Base-by-base conservation (phyloP, 2,888 invertebrate species). In the Creontiades dilutus region DNA sequence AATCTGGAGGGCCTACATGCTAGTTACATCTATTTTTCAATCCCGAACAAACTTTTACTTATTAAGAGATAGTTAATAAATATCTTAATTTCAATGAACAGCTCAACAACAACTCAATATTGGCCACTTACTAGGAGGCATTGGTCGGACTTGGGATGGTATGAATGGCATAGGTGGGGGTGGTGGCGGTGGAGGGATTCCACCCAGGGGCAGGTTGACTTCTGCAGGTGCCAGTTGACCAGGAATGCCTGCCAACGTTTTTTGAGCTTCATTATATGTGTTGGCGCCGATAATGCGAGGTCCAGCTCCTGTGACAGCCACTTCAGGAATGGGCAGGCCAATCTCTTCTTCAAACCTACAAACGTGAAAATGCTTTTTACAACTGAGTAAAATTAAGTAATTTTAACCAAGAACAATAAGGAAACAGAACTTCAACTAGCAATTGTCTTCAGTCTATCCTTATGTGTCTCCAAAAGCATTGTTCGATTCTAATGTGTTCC, bases 331-430 rank as follows among this genome's bases (percentile, higher is more conserved):
- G 86, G 93, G 93, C 61, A 93, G 91, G 14, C 93, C 93, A 92
- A 98, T 97, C 94, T 98, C 98, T 0, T 97, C 97, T 93, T 98
- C 98, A 93, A 98, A 98, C 92, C 97, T 97, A 7, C 52, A 88
- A 80, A 2, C 0, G 5, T n/a, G 0, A n/a, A 14, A 57, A 76
- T n/a, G n/a, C n/a, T n/a, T n/a, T n/a, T n/a, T n/a, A n/a, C n/a
- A n/a, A n/a, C n/a, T n/a, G n/a, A n/a, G n/a, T n/a, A n/a, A n/a
- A n/a, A n/a, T n/a, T n/a, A n/a, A n/a, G n/a, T n/a, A n/a, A n/a
- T n/a, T n/a, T n/a, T n/a, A n/a, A n/a, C n/a, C n/a, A n/a, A n/a
- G n/a, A n/a, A n/a, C n/a, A n/a, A n/a, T n/a, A n/a, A n/a, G n/a
- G n/a, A n/a, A n/a, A n/a, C n/a, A n/a, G n/a, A n/a, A n/a, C n/a